Conservation (phyloP, 2,797 vertebrate genomes). For the Chiloscyllium punctatum region DNA sequence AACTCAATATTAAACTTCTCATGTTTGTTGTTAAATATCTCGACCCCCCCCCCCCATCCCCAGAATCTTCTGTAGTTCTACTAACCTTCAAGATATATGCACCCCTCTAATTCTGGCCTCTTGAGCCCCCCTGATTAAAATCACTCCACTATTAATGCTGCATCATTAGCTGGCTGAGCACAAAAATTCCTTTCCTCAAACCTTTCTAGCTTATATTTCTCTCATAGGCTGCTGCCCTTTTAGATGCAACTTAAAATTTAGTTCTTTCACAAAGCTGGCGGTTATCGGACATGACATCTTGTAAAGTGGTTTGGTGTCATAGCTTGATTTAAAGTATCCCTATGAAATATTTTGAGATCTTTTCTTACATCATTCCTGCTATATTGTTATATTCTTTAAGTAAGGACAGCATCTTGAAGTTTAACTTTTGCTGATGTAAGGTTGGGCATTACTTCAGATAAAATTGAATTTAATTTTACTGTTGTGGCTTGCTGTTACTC, state of each 20-base stretch:
- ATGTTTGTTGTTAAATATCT: not conserved
- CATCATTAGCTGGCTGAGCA: not conserved
- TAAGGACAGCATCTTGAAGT: not conserved
- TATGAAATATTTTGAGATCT: not conserved
- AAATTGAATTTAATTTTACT: not conserved
- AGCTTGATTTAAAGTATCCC: not conserved
- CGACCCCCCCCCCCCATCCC: not conserved
- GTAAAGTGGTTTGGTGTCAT: not conserved
- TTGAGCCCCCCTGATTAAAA: not conserved
- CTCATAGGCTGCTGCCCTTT: not conserved
- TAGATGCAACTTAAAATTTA: not conserved
- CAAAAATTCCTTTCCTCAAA: not conserved
- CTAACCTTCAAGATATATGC: not conserved
- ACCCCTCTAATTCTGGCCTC: too few species aligned
- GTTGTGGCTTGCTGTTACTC: not conserved
- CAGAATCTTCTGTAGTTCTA: not conserved
- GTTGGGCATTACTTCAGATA: not conserved
- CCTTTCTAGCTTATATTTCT: not conserved
- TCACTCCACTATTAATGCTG: not conserved
- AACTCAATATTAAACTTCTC: not conserved
- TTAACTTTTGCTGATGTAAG: not conserved
- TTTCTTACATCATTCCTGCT: not conserved
- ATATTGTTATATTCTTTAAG: not conserved
- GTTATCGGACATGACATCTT: not conserved
- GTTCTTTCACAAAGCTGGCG: not conserved